A percentile compares a stretch with the other conserved stretches of the same genome.
Conservation (phyloP, 2,888 invertebrate species). For the Scaeva pyrastri region DNA sequence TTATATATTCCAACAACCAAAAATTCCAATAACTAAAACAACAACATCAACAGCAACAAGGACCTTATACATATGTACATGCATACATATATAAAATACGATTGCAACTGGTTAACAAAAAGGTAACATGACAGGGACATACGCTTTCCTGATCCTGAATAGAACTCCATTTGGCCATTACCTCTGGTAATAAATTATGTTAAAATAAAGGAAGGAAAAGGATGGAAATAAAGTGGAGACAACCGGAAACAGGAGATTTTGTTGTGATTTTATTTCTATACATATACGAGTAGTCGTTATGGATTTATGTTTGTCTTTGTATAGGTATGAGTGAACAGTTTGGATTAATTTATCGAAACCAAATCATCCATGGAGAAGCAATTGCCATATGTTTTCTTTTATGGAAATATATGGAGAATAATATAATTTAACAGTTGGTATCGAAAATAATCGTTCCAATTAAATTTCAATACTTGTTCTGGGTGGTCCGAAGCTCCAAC, state of each 20-base stretch:
- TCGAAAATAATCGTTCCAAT: slow-evolving; percentile 11
- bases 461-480: too few relatives aligned
- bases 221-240: slow-evolving; percentile 54
- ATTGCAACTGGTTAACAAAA: slow-evolving; percentile 72
- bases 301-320: background rate
- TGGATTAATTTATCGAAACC: slow-evolving; percentile 66
- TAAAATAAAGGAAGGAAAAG: slow-evolving; percentile 50
- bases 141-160: slow-evolving; percentile 63
- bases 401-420: background rate
- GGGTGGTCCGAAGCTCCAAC: too few relatives aligned
- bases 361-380: slow-evolving; percentile 45
- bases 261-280: background rate
- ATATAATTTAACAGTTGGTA: slow-evolving; percentile 22
- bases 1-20: slow-evolving; percentile 47
- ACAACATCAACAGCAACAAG: slow-evolving; percentile 27
- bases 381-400: slow-evolving; percentile 56
- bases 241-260: slow-evolving; percentile 27
- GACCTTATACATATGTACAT: background rate
- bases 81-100: slow-evolving; percentile 18
- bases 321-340: background rate
- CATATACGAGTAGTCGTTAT: background rate
- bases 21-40: slow-evolving; percentile 26
- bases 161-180: slow-evolving; percentile 68
- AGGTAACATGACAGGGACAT: slow-evolving; percentile 69
- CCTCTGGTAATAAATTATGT: slow-evolving; percentile 69